Base-by-base conservation (phyloP, 2,113 vertebrate genomes). In the Ageneiosus marmoratus region DNA sequence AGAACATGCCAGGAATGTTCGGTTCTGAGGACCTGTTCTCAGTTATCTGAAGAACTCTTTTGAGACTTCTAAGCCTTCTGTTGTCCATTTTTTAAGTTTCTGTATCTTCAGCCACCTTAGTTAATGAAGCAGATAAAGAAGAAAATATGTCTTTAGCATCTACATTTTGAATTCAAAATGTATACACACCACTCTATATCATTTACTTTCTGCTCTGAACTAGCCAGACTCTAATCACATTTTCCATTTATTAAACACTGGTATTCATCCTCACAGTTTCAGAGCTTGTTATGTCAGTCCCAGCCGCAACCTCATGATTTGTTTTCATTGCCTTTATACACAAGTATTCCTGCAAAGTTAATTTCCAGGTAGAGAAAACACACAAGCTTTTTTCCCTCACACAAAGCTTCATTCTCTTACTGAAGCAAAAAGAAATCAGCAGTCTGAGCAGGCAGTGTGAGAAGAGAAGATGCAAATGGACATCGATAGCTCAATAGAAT, bases 401-500 rank as follows among this genome's bases (percentile, higher is more conserved):
- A 86, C 85, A 88, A 72, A 77, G 74, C 84, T 84, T 78, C 88
- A 70, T 88, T 65, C 76, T 73, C 69, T 82, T 74, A 34, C 85
- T 84, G 87, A 77, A 88, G 85, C 86, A 90, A 92, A 92, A 90
- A 92, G n/a, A 73, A 74, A 22, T 29, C 88, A 85, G 88, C 88
- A 86, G 90, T 91, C 56, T 88, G 89, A 88, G 84, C 86, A 79
- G 82, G 70, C 78, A 78, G 87, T 20, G 79, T 58, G 80, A 88
- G 88, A 88, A 88, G 88, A 85, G 87, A 87, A 86, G 89, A 89
- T 48, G 83, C 44, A 27, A 78, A 77, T 70, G 84, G 81, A 89
- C 91, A 94, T 95, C 93, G 92, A 94, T 94, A 94, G 92, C 91
- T 92, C 94, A 93, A 93, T 94, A 91, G 93, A 95, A 94, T 94